Evolutionary conservation across 2,888 invertebrate genomes (phyloP).

Genomic region (Carterocephalus palaemon): DNA sequence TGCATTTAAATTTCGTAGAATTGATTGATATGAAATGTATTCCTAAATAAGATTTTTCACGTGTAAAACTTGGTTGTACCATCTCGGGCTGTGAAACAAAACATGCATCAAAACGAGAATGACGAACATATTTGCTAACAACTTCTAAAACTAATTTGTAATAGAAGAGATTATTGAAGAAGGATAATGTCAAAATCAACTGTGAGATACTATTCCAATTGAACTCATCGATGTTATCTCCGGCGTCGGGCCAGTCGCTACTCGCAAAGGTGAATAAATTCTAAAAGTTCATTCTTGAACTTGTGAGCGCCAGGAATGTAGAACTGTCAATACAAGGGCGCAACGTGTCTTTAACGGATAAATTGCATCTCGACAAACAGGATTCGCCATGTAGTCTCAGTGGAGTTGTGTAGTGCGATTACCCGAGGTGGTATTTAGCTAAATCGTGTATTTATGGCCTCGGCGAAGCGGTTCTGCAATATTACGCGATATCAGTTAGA

Average conservation of each 20-base stretch:
- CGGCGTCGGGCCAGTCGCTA: slow-evolving; percentile 27
- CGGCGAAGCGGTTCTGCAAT: slow-evolving; percentile 42
- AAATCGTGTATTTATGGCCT: slow-evolving; percentile 49
- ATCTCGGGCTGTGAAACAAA: too few relatives aligned
- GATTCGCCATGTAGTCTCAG: slow-evolving; percentile 49
- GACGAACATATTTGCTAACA: too few relatives aligned
- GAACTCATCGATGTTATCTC: slow-evolving; percentile 11
- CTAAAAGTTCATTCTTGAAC: slow-evolving; percentile 46
- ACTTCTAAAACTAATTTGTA: slow-evolving; percentile 15
- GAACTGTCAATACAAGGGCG: slow-evolving; percentile 59
- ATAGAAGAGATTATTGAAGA: slow-evolving; percentile 9
- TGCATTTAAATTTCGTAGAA: slow-evolving; percentile 20
- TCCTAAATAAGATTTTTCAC: slow-evolving; percentile 3
- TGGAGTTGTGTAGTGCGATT: slow-evolving; percentile 61
- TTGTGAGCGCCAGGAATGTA: slow-evolving; percentile 54
- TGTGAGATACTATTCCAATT: slow-evolving; percentile 6
- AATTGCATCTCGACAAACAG: slow-evolving; percentile 66
- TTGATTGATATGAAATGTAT: slow-evolving; percentile 5
- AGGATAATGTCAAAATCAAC: neutral
- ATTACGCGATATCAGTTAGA: slow-evolving; percentile 23
- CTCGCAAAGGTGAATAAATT: slow-evolving; percentile 51
- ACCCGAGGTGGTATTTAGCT: slow-evolving; percentile 56
- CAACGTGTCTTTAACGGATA: slow-evolving; percentile 67
- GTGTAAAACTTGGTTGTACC: slow-evolving; percentile 13
- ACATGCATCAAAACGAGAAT: too few relatives aligned